Conservation (phyloP, 2,113 vertebrate genomes). For the Hemichromis elongatus region DNA sequence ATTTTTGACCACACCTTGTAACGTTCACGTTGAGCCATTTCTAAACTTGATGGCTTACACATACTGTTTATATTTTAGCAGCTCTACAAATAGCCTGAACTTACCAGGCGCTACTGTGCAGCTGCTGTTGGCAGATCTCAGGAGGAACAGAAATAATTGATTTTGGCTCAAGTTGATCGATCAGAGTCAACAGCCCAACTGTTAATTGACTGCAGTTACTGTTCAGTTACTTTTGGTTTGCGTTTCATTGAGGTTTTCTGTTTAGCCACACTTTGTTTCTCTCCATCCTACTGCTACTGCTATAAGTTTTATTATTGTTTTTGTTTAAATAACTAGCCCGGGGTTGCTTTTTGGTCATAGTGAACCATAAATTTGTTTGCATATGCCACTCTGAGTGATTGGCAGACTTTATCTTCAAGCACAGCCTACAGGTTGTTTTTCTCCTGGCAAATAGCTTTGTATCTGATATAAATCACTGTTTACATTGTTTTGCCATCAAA, state of each 20-base stretch:
- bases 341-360: background rate
- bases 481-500: slow-evolving; percentile 16
- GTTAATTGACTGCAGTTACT: slow-evolving; percentile 4
- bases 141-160: slow-evolving; percentile 13
- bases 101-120: background rate
- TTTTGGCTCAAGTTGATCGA: background rate
- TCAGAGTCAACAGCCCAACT: background rate
- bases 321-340: background rate
- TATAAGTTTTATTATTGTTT: background rate
- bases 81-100: background rate
- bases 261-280: background rate
- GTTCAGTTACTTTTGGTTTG: background rate
- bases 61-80: background rate
- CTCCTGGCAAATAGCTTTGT: background rate
- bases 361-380: background rate
- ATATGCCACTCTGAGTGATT: slow-evolving; percentile 28
- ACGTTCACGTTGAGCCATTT: background rate
- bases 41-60: background rate
- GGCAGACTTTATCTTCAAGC: slow-evolving; percentile 43
- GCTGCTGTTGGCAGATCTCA: slow-evolving; percentile 18
- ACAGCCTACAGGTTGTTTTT: background rate
- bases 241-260: background rate
- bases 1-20: background rate
- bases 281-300: background rate
- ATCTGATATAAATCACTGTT: slow-evolving; percentile 1